phyloP scores from a whole-genome alignment of 2,888 invertebrate genomes.

The Xylocampa areola region DNA sequence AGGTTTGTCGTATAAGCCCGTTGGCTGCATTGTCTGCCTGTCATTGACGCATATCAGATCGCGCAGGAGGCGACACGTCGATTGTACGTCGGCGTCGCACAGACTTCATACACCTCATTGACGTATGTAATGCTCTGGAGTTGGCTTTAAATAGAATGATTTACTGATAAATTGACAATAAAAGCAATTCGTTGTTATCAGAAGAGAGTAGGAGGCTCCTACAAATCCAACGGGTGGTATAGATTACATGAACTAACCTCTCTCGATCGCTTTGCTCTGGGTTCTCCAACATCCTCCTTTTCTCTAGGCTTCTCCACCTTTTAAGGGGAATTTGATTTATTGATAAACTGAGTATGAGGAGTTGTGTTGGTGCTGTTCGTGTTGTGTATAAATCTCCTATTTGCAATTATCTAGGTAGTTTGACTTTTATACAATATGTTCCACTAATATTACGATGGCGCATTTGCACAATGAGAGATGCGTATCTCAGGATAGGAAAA shows the following conservation, averaged over 20 bases:
- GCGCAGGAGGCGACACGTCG: slow-evolving; percentile 70
- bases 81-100: slow-evolving; percentile 56
- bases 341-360: no score
- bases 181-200: no score
- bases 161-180: slow-evolving; percentile 22
- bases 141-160: slow-evolving; percentile 33
- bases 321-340: no score
- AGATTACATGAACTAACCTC: slow-evolving; percentile 70
- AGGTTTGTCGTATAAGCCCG: slow-evolving; percentile 22
- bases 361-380: no score
- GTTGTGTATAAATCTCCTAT: no score
- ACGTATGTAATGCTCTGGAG: slow-evolving; percentile 17
- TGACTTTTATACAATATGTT: no score
- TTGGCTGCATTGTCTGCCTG: slow-evolving; percentile 65
- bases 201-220: no score
- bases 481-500: no score
- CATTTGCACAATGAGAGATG: no score
- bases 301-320: slow-evolving; percentile 45
- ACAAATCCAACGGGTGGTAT: no score
- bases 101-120: slow-evolving; percentile 45
- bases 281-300: slow-evolving; percentile 65
- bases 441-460: no score
- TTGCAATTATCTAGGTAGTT: no score
- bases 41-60: slow-evolving; percentile 65
- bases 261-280: slow-evolving; percentile 83